These are phyloP conservation scores for Drosophila affinis DNA, from an alignment of 2,888 invertebrate species.

Conservation along the genomic window DNA sequence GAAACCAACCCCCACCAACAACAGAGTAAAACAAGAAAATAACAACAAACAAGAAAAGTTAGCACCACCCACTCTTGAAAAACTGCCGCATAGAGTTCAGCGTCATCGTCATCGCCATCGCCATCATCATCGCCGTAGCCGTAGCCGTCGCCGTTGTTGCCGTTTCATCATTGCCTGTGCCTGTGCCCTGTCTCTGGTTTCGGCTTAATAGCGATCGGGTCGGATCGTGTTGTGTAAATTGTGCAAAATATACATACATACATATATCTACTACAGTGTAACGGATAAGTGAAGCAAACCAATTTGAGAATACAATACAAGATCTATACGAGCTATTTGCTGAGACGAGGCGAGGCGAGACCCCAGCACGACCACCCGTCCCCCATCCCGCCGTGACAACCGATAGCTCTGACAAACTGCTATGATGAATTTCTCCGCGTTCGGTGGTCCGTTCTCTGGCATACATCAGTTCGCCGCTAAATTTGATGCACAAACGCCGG, in stretches of 20 bases:
- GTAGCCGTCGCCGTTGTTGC: not conserved
- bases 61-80: constrained; percentile 69
- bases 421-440: constrained; percentile 84
- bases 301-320: constrained; percentile 16
- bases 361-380: not conserved
- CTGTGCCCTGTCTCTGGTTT: constrained; percentile 25
- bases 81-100: constrained; percentile 48
- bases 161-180: constrained; percentile 6
- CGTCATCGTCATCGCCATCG: constrained; percentile 65
- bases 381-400: constrained; percentile 1
- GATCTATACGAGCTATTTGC: constrained; percentile 1
- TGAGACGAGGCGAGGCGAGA: constrained; percentile 24
- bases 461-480: constrained; percentile 84
- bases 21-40: constrained; percentile 54
- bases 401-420: constrained; percentile 48
- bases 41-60: constrained; percentile 59
- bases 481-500: constrained; percentile 83
- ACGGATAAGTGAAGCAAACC: constrained; percentile 3
- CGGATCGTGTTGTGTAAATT: constrained; percentile 16
- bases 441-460: constrained; percentile 84
- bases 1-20: constrained; percentile 78
- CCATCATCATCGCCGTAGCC: too few species aligned
- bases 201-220: constrained; percentile 44
- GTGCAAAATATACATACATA: constrained; percentile 10
- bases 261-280: constrained; percentile 18